Percentiles rank a stretch among this genome's conserved stretches.
Conservation (phyloP, 2,113 vertebrate genomes). For the Cebus imitator region DNA sequence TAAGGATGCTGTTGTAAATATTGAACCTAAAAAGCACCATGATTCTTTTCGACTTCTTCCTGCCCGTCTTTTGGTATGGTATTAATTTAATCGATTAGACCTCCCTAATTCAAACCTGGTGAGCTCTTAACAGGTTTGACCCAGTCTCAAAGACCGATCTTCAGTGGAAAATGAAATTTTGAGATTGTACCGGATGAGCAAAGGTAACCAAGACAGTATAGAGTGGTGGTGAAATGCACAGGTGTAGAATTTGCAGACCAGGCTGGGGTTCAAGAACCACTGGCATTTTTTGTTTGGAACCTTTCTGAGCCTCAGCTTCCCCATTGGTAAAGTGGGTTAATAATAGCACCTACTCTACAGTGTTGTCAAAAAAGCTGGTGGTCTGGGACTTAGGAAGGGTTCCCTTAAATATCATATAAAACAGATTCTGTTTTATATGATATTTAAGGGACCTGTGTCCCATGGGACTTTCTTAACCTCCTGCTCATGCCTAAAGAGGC, state of each 20-base stretch:
- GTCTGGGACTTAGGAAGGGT: background rate
- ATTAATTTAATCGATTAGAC: slow-evolving; percentile 48
- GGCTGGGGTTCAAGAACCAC: background rate
- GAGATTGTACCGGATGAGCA: background rate
- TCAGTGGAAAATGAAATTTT: background rate
- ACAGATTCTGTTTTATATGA: background rate
- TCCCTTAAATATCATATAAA: background rate
- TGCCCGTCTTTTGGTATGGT: slow-evolving; percentile 46
- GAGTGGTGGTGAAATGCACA: accelerated
- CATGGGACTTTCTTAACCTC: background rate
- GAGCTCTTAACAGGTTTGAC: background rate
- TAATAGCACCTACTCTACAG: no score
- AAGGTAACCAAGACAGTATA: background rate
- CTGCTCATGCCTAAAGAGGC: background rate
- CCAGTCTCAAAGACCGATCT: background rate
- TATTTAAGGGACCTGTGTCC: background rate
- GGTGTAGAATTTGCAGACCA: background rate
- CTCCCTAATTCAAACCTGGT: slow-evolving; percentile 59
- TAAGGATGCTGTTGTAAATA: background rate
- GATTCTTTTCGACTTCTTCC: slow-evolving; percentile 1
- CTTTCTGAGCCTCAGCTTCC: background rate
- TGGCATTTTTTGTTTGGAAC: no score
- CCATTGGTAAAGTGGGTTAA: background rate
- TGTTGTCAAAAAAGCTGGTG: background rate
- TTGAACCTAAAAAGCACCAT: background rate